Evolutionary conservation across 1,140 invertebrate species (phyloP).

Genomic region (Drosophila chauvacae): DNA sequence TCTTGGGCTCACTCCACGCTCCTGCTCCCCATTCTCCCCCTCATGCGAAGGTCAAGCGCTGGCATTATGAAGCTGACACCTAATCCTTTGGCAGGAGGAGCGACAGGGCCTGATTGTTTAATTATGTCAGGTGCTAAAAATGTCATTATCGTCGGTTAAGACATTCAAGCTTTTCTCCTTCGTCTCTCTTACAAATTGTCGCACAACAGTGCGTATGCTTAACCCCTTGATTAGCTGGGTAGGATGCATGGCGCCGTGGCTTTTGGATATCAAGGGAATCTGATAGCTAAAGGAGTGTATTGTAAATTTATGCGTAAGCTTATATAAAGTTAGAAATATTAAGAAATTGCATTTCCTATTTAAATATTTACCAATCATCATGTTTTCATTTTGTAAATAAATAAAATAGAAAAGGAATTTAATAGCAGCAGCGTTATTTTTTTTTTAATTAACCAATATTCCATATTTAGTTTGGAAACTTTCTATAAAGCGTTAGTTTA

Average conservation of each 20-base stretch:
- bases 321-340: neutral
- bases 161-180: neutral
- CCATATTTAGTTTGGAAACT: neutral
- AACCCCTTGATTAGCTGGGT: slow-evolving; percentile 27
- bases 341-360: too few relatives aligned
- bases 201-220: slow-evolving; percentile 53
- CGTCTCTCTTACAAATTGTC: slow-evolving; percentile 31
- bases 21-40: neutral
- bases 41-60: slow-evolving; percentile 54
- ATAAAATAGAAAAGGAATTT: too few relatives aligned
- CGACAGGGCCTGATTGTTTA: slow-evolving; percentile 60
- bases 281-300: neutral
- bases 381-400: too few relatives aligned
- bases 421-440: too few relatives aligned
- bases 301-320: too few relatives aligned
- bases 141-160: slow-evolving; percentile 55
- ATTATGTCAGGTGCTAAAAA: slow-evolving; percentile 82
- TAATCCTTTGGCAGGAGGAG: slow-evolving; percentile 38
- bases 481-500: neutral
- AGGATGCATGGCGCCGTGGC: neutral
- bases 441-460: neutral
- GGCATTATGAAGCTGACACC: slow-evolving; percentile 69
- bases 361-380: too few relatives aligned
- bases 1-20: slow-evolving; percentile 44
- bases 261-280: neutral